Conservation (phyloP, 2,113 vertebrate genomes). For the Urocitellus parryii region DNA sequence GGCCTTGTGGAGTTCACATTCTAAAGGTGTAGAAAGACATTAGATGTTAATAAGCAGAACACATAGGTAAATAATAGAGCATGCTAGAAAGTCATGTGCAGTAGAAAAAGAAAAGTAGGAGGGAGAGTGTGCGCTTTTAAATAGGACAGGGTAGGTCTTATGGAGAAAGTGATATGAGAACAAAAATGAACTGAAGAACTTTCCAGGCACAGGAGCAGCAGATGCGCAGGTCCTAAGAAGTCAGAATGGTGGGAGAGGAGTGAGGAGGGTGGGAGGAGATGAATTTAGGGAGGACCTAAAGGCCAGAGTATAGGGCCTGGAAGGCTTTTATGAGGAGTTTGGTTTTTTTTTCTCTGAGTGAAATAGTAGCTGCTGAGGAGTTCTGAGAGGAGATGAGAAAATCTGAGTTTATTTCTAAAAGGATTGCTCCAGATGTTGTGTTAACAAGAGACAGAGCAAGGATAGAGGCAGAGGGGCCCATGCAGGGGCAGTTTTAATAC, state of each 20-base stretch:
- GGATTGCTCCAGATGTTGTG: neutral
- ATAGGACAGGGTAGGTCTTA: neutral
- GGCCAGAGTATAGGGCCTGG: neutral
- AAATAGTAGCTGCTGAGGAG: neutral
- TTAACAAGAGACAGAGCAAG: neutral
- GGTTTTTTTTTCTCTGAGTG: neutral
- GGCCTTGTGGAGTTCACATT: neutral
- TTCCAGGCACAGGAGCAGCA: neutral
- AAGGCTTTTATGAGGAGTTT: neutral
- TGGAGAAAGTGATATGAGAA: neutral
- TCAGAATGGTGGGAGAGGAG: neutral
- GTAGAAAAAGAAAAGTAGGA: neutral
- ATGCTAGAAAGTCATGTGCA: neutral
- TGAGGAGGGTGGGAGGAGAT: neutral
- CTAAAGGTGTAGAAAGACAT: neutral
- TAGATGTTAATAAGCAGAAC: neutral
- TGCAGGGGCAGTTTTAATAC: too few relatives aligned
- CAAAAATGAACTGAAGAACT: neutral
- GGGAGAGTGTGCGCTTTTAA: neutral
- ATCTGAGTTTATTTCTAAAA: neutral
- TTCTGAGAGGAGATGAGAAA: neutral
- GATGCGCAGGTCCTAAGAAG: neutral
- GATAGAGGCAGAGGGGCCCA: neutral
- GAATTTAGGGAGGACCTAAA: neutral
- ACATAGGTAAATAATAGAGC: neutral